Conservation (phyloP, 2,113 vertebrate genomes). For the Charina bottae region DNA sequence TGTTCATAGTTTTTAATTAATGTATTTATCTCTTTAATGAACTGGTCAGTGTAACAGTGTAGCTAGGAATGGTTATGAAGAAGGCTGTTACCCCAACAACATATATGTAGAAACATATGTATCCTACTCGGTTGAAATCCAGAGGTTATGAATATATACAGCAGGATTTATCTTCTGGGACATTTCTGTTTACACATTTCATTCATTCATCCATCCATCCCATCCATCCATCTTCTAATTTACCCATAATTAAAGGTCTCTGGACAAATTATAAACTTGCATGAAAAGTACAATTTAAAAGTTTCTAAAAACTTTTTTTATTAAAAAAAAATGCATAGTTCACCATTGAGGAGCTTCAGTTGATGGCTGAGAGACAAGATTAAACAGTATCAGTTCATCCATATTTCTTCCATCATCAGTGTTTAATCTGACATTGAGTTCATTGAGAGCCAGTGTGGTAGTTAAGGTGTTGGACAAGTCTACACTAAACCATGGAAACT, state of each 20-base stretch:
- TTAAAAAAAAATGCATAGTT: too few species aligned
- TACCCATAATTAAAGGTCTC: too few species aligned
- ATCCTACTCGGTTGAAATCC: neutral
- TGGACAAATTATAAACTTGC: too few species aligned
- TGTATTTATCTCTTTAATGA: neutral
- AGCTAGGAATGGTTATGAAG: neutral
- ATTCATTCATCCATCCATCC: too few species aligned
- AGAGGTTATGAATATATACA: neutral
- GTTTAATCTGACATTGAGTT: neutral
- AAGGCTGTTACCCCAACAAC: neutral
- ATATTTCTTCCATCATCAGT: neutral
- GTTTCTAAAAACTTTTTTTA: too few species aligned
- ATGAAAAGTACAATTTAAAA: too few species aligned
- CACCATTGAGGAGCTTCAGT: neutral
- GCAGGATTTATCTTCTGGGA: neutral
- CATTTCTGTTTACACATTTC: too few species aligned
- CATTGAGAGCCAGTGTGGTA: too few species aligned
- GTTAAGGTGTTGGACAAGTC: too few species aligned
- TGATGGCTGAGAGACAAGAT: neutral
- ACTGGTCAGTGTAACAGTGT: neutral
- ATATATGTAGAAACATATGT: neutral
- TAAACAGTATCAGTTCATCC: neutral
- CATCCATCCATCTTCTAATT: too few species aligned
- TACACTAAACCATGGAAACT: too few species aligned
- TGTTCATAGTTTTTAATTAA: neutral